Base-by-base conservation (phyloP, 2,113 vertebrate genomes). In the Ahaetulla prasina region DNA sequence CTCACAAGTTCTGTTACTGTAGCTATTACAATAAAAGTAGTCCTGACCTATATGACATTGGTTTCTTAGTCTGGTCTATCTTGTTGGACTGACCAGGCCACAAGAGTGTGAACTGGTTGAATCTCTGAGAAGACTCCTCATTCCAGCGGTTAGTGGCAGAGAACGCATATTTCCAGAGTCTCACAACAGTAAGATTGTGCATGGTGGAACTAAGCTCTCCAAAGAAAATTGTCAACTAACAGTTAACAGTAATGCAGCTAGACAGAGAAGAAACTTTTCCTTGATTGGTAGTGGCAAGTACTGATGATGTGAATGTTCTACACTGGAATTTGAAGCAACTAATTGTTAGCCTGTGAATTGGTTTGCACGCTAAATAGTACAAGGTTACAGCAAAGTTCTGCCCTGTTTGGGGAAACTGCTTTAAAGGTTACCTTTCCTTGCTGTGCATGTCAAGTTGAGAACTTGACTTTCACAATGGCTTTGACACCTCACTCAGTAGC, bases 401-500 rank as follows among this genome's bases (percentile, higher is more conserved):
- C 93, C 20, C 89, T 11, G 8, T 52, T 95, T 88, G 12, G 90
- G 55, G 96, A 94, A 95, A 89, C 25, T 90, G 22, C 91, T 94
- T 94, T 93, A 94, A 96, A 94, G 39, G n/a, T 92, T 63, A 22
- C 92, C 91, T 88, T 88, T 91, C 89, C 45, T 55, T 94, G 49
- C 49, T 63, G 94, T 93, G 22, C 87, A 86, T 53, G 35, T 74
- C 87, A 89, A 85, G 52, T 92, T 92, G 88, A 94, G 86, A 91
- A 92, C 84, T 84, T 92, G 27, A 0, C 30, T 92, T 92, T 94
- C 23, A 47, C 89, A 53, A 54, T 90, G 50, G 7, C 63, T 94
- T 63, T 93, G 89, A 85, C 52, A 89, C 74, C 68, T 68, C 91
- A 90, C 20, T 86, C 80, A 93, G 11, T 43, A 94, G 43, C 60